phyloP scores from a whole-genome alignment of 2,888 invertebrate genomes.

The Hypomecis punctinalis region DNA sequence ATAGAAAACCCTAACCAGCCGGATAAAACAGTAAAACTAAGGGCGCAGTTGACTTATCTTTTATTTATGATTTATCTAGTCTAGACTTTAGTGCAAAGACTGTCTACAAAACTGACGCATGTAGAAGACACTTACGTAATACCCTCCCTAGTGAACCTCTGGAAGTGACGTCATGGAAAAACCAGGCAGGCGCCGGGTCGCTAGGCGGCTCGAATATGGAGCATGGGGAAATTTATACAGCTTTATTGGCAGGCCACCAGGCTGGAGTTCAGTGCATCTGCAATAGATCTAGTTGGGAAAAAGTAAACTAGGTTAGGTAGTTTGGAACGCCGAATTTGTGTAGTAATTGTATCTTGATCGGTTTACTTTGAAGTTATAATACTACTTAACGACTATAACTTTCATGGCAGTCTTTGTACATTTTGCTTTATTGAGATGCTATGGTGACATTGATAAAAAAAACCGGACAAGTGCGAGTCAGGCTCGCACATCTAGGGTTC shows the following conservation, averaged over 20 bases:
- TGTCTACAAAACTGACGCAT: constrained; percentile 20
- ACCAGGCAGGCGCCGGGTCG: constrained; percentile 25
- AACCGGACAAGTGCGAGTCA: too few species aligned
- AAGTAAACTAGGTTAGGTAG: neutral
- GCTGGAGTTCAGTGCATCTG: constrained; percentile 17
- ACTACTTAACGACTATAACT: too few species aligned
- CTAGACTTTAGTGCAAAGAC: neutral
- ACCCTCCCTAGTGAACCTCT: constrained; percentile 13
- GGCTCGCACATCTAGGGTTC: too few species aligned
- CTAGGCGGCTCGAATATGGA: constrained; percentile 18
- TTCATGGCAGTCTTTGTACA: too few species aligned
- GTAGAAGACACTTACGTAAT: constrained; percentile 13
- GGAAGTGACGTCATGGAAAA: constrained; percentile 30
- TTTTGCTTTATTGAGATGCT: neutral
- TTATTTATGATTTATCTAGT: neutral
- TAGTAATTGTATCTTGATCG: too few species aligned
- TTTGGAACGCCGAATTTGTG: too few species aligned
- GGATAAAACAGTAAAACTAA: too few species aligned
- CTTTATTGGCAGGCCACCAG: constrained; percentile 23
- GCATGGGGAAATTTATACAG: constrained; percentile 2
- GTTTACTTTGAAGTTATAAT: too few species aligned
- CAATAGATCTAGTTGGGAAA: constrained; percentile 8
- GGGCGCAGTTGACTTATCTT: too few species aligned
- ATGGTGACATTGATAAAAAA: neutral
- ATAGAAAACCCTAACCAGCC: too few species aligned